Evolutionary conservation across 2,797 vertebrate genomes (phyloP).

Genomic region (Tachyglossus aculeatus): DNA sequence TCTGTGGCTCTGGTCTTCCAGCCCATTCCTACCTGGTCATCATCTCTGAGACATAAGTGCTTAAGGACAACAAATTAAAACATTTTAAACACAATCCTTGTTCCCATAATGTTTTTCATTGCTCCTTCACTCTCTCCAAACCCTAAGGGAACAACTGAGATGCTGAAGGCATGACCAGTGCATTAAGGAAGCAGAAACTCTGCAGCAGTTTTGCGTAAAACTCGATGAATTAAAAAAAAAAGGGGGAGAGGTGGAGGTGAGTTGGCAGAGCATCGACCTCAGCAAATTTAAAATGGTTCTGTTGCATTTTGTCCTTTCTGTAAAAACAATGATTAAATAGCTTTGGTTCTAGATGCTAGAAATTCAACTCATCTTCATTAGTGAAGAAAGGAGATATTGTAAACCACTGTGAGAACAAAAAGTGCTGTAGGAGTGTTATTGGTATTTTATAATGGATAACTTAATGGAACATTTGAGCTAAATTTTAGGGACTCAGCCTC

Average conservation of each 20-base stretch:
- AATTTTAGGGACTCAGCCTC: conserved; percentile 43
- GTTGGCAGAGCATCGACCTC: conserved; percentile 35
- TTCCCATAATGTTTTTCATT: too few relatives aligned
- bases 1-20: too few relatives aligned
- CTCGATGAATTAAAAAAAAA: background rate
- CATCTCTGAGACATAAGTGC: too few relatives aligned
- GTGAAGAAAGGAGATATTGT: conserved; percentile 33
- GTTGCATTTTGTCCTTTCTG: conserved; percentile 52
- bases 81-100: too few relatives aligned
- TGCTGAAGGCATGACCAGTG: background rate
- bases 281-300: conserved; percentile 51
- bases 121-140: too few relatives aligned
- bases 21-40: too few relatives aligned
- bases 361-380: conserved; percentile 59
- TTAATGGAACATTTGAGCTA: conserved; percentile 61
- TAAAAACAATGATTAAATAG: conserved; percentile 56
- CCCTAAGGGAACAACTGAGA: background rate
- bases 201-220: conserved; percentile 26
- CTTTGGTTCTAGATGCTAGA: conserved; percentile 42
- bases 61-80: too few relatives aligned
- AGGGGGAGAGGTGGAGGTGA: conserved; percentile 5
- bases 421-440: conserved; percentile 23
- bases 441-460: conserved; percentile 41
- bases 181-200: conserved; percentile 16
- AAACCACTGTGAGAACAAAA: conserved; percentile 4